Evolutionary conservation across 2,888 invertebrate genomes (phyloP), one percentile per base, ranked within the genome.

Genomic region (Drosophila ochracea): DNA sequence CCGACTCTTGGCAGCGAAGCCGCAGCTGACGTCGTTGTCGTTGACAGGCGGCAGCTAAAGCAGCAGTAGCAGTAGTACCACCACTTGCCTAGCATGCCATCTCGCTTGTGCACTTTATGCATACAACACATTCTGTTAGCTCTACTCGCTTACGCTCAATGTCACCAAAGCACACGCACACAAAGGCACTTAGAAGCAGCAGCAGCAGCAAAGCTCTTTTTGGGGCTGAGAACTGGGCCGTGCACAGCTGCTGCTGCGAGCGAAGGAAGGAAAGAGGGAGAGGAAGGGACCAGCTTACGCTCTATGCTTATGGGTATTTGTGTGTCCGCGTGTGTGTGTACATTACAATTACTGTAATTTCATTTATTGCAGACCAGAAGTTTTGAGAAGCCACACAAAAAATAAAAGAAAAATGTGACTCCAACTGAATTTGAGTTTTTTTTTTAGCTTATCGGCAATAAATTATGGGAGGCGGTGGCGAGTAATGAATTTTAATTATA

Each of bases 1-100:
- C 89, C 88, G 76, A 83, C 83, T 76, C 64, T 58, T 65, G 80
- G 75, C 89, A 88, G 84, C 82, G 71, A 78, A 80, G 82, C 57
- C 65, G 71, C 79, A 73, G 76, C 59, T 64, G 64, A 60, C 68
- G 63, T 30, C 52, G 39, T 25, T 37, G 39, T 41, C 76, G 77
- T 58, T 63, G 61, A 41, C 59, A 19, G 35, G 73, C 21, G 33
- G 52, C 72, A 76, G 76, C 67, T 59, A 13, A 62, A 16, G 58
- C 67, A 59, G 57, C 47, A 57, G 5, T n/a, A n/a, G 25, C 55
- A 57, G 7, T 25, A 55, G 25, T 28, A 55, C 19, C 37, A 63
- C 47, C 35, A 33, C 52, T 68, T 50, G 74, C 74, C 60, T 30
- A 79, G 62, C 73, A 19, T 73, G 78, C 63, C 68, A 49, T 79